Evolutionary conservation across 2,888 invertebrate genomes (phyloP).

Genomic region (Napeogenes inachia): DNA sequence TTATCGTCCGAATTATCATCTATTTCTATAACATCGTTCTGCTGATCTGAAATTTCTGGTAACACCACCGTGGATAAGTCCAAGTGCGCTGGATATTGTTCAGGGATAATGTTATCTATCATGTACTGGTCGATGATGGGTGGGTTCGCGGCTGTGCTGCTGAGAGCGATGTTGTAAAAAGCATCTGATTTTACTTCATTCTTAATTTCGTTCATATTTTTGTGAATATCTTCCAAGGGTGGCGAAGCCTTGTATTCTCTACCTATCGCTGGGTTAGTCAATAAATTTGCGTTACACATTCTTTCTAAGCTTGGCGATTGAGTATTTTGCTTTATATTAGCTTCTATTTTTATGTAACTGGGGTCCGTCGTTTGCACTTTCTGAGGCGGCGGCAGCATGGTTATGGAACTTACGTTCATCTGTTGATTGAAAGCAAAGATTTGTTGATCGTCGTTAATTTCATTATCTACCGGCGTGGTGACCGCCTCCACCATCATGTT

Average conservation of each 20-base stretch:
- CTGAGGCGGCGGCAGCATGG: slow-evolving; percentile 58
- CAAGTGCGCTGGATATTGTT: slow-evolving; percentile 59
- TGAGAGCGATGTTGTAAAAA: slow-evolving; percentile 59
- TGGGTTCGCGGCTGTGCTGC: slow-evolving; percentile 44
- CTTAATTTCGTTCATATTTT: slow-evolving; percentile 67
- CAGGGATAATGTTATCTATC: slow-evolving; percentile 66
- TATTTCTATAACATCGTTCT: slow-evolving; percentile 69
- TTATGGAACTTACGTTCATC: slow-evolving; percentile 60
- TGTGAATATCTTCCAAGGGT: slow-evolving; percentile 66
- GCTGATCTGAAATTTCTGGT: slow-evolving; percentile 54
- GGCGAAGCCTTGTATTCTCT: slow-evolving; percentile 70
- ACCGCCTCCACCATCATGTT: slow-evolving; percentile 52
- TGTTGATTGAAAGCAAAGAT: slow-evolving; percentile 67
- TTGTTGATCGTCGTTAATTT: slow-evolving; percentile 51
- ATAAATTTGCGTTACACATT: slow-evolving; percentile 65
- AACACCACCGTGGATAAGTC: slow-evolving; percentile 57
- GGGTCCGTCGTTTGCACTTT: slow-evolving; percentile 64
- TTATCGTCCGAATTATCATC: slow-evolving; percentile 72
- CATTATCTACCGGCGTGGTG: slow-evolving; percentile 55
- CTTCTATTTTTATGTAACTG: slow-evolving; percentile 70
- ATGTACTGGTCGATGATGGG: slow-evolving; percentile 64
- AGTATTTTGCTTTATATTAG: slow-evolving; percentile 68
- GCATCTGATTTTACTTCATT: slow-evolving; percentile 69
- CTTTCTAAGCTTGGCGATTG: slow-evolving; percentile 67
- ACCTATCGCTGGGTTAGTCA: slow-evolving; percentile 52